These are phyloP conservation scores for Probaryconus sp. DNA, from an alignment of 1,140 invertebrate species.

Conservation along the genomic window DNA sequence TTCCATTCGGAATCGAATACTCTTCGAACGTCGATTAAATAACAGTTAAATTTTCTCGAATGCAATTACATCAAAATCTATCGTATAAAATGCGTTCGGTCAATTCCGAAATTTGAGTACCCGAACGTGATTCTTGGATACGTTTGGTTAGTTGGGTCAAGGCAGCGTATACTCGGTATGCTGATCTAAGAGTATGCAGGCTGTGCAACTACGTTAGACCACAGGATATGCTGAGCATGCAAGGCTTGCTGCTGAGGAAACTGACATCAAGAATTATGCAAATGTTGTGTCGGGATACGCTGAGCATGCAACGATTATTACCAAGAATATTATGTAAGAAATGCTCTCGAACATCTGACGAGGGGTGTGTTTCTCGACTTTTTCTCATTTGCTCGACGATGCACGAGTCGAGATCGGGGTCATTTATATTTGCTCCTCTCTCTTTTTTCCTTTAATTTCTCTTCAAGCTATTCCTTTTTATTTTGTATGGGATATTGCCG, in stretches of 20 bases:
- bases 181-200: conserved; percentile 58
- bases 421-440: background rate
- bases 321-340: conserved; percentile 45
- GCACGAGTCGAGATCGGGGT: background rate
- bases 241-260: conserved; percentile 30
- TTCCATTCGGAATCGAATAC: background rate
- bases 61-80: conserved; percentile 7
- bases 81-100: conserved; percentile 13
- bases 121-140: conserved; percentile 31
- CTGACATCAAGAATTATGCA: conserved; percentile 60
- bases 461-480: conserved; percentile 8
- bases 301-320: conserved; percentile 58
- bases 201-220: conserved; percentile 36
- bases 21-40: too few relatives aligned
- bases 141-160: conserved; percentile 37
- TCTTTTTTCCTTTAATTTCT: background rate
- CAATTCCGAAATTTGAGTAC: background rate
- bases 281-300: conserved; percentile 57
- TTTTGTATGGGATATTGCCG: background rate
- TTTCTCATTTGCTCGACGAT: conserved; percentile 7
- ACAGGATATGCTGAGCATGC: conserved; percentile 60
- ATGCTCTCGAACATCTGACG: background rate
- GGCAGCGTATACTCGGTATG: conserved; percentile 47
- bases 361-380: conserved; percentile 4
- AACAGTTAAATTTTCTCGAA: conserved; percentile 7